Percentiles rank a stretch among this genome's conserved stretches.
phyloP scores from a whole-genome alignment of 2,113 vertebrate genomes.

The Neolamprologus toae region DNA sequence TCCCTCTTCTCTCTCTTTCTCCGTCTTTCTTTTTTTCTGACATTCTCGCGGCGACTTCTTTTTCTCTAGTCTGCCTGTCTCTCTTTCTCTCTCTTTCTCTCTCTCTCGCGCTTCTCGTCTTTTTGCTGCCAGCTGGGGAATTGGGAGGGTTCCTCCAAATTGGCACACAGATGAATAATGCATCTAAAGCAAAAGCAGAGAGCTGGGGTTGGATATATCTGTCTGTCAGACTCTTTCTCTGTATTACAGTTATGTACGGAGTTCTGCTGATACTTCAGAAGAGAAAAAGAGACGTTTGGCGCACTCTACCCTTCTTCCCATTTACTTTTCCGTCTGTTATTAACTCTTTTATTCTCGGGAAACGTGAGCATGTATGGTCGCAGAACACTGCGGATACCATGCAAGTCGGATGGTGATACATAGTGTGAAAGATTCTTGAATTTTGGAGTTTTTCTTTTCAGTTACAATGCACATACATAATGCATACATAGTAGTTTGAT shows the following conservation, averaged over 20 bases:
- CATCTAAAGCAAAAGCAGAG: slow-evolving; percentile 61
- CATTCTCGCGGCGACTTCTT: slow-evolving; percentile 9
- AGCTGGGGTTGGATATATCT: slow-evolving; percentile 56
- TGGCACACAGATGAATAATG: slow-evolving; percentile 72
- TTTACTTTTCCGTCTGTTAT: slow-evolving; percentile 11
- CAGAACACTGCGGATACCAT: background rate
- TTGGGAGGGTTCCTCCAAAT: slow-evolving; percentile 68
- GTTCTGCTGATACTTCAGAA: slow-evolving; percentile 43
- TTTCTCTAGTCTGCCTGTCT: slow-evolving; percentile 25
- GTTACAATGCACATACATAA: slow-evolving; percentile 33
- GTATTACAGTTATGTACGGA: slow-evolving; percentile 42
- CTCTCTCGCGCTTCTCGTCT: slow-evolving; percentile 18
- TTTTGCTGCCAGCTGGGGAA: slow-evolving; percentile 54
- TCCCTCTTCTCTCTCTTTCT: background rate
- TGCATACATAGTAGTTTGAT: slow-evolving; percentile 32
- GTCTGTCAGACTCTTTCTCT: slow-evolving; percentile 56
- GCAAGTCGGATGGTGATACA: background rate
- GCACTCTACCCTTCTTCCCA: slow-evolving; percentile 4
- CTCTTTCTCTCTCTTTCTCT: slow-evolving; percentile 32
- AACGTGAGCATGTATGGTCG: background rate
- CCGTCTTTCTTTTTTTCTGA: slow-evolving; percentile 5
- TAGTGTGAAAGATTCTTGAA: background rate
- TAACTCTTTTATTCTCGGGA: slow-evolving; percentile 1
- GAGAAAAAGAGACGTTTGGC: background rate
- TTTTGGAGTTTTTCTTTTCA: slow-evolving; percentile 19